Percentiles rank a stretch among this genome's conserved stretches.
Conservation (phyloP, 1,140 invertebrate genomes). For the Hylaeus volcanicus region DNA sequence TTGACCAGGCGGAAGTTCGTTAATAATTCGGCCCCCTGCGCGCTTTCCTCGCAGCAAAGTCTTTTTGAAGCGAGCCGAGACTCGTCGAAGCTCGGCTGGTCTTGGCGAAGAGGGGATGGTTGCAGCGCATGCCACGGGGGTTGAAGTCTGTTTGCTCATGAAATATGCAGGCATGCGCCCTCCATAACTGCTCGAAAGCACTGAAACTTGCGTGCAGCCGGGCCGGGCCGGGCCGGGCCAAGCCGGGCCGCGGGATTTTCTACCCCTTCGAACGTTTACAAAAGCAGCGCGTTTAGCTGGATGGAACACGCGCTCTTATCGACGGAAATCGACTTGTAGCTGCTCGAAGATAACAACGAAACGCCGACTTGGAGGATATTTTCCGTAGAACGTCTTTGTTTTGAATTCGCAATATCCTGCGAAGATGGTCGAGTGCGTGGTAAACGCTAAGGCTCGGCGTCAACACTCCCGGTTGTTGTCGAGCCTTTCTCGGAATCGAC, state of each 20-base stretch:
- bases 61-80: slow-evolving; percentile 53
- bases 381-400: slow-evolving; percentile 4
- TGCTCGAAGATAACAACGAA: neutral
- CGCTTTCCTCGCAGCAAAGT: slow-evolving; percentile 48
- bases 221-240: too few relatives aligned
- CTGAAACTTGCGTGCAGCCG: slow-evolving; percentile 73
- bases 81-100: slow-evolving; percentile 49
- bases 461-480: slow-evolving; percentile 44
- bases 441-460: slow-evolving; percentile 29
- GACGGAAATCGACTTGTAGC: slow-evolving; percentile 17
- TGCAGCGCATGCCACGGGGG: slow-evolving; percentile 63
- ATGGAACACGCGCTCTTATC: slow-evolving; percentile 37
- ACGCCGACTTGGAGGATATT: too few relatives aligned
- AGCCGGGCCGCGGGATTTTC: slow-evolving; percentile 71
- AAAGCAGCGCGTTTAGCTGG: slow-evolving; percentile 34
- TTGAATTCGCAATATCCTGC: slow-evolving; percentile 28
- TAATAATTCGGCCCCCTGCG: slow-evolving; percentile 45
- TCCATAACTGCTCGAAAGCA: slow-evolving; percentile 72
- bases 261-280: slow-evolving; percentile 56
- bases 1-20: slow-evolving; percentile 45
- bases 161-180: slow-evolving; percentile 78
- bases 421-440: slow-evolving; percentile 29
- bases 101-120: slow-evolving; percentile 38
- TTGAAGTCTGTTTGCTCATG: slow-evolving; percentile 77
- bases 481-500: too few relatives aligned